A percentile compares a stretch with the other conserved stretches of the same genome.
Conservation (phyloP, 2,113 vertebrate genomes). For the Nansenia antarctica region DNA sequence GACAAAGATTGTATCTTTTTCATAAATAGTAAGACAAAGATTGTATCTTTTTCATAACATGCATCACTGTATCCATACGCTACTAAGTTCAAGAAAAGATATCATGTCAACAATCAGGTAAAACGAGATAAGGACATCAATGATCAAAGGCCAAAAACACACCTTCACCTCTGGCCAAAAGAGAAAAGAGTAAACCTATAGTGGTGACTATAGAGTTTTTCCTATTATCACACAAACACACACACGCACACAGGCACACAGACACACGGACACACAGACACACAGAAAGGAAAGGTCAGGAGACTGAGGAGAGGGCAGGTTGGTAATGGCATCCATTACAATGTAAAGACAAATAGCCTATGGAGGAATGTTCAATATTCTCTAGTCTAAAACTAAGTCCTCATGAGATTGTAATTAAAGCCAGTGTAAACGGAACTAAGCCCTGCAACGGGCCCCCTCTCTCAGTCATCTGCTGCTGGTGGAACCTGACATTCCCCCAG, state of each 20-base stretch:
- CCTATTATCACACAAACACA: background rate
- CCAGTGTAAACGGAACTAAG: constrained; percentile 72
- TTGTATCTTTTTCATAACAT: background rate
- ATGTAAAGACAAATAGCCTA: constrained; percentile 60
- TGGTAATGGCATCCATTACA: constrained; percentile 63
- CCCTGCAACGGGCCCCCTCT: constrained; percentile 65
- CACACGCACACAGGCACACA: background rate
- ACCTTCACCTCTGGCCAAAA: background rate
- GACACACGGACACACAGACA: background rate
- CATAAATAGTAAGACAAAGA: background rate
- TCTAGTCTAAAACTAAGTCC: constrained; percentile 62
- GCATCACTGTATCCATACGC: no score
- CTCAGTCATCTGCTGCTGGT: constrained; percentile 47
- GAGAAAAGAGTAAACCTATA: background rate
- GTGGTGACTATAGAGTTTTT: background rate
- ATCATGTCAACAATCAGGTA: no score
- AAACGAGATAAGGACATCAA: background rate
- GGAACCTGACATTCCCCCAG: constrained; percentile 51
- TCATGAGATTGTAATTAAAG: constrained; percentile 76
- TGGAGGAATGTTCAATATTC: constrained; percentile 62
- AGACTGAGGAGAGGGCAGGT: constrained; percentile 44
- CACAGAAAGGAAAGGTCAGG: background rate
- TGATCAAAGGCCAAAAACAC: background rate
- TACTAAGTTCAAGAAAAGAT: no score
- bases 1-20: background rate